Percentiles rank a stretch among this genome's conserved stretches.
phyloP scores from a whole-genome alignment of 2,797 vertebrate species.

The Dallia pectoralis region DNA sequence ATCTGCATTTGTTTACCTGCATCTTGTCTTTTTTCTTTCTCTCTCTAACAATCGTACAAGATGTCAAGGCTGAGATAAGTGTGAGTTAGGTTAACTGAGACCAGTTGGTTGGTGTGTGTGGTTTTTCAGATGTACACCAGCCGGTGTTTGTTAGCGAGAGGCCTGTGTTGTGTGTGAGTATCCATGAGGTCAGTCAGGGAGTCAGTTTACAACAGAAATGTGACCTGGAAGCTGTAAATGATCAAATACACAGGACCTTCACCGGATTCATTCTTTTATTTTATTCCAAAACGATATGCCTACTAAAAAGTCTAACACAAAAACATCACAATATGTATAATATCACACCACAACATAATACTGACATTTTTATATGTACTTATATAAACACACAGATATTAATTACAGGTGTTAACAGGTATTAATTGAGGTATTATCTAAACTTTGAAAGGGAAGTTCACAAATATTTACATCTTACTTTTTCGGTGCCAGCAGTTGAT shows the following conservation, averaged over 20 bases:
- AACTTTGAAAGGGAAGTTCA: background rate
- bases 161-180: conserved; percentile 38
- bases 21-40: conserved; percentile 38
- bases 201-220: conserved; percentile 28
- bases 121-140: conserved; percentile 31
- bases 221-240: conserved; percentile 15
- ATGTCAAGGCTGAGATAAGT: conserved; percentile 18
- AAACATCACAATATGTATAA: conserved; percentile 29
- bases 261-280: background rate
- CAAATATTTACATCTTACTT: no score
- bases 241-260: background rate
- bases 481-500: no score
- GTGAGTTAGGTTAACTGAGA: conserved; percentile 38
- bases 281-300: background rate
- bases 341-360: background rate
- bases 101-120: conserved; percentile 25
- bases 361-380: background rate
- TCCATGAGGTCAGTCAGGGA: conserved; percentile 36
- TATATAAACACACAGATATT: no score
- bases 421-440: no score
- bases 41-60: conserved; percentile 30
- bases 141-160: conserved; percentile 17
- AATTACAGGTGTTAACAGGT: no score
- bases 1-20: conserved; percentile 60
- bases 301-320: conserved; percentile 8